Base-by-base conservation (phyloP, 1,140 invertebrate genomes). In the Tigriopus japonicus region DNA sequence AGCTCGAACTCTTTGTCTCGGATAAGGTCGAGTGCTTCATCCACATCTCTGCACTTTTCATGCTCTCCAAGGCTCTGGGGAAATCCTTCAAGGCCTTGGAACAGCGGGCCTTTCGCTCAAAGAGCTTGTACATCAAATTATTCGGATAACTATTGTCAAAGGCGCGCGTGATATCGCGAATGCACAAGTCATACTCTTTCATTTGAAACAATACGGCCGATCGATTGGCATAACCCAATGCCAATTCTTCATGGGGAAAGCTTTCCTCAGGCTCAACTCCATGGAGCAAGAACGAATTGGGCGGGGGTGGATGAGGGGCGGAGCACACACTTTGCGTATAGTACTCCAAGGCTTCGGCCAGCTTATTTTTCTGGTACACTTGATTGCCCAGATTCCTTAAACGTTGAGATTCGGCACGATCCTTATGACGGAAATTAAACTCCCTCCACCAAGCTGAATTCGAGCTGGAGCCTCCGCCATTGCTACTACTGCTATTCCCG, bases 21-120 rank as follows among this genome's bases (percentile, higher is more conserved):
- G 42, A 52, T 7, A 61, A 40, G 12, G 59, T 61, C 10, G 59
- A 61, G 40, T 61, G 53, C 28, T 61, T 61, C 59, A 61, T 61
- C 59, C 59, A 61, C 59, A 61, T 61, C 35, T 61, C 59, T 1
- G 59, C 59, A 17, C 51, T 51, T 19, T 61, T 61, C 59, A 61
- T 61, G 21, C 42, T 52, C 28, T 61, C 59, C 40, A 61, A 42
- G 17, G 43, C 59, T 51, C 59, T 1, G 12, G 59, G 43, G 52
- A 54, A 61, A 14, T 61, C 59, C 35, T 61, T 61, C 13, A 61
- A 19, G 12, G 59, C 59, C 28, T 51, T 61, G 14, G 24, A 52
- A 19, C 59, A 61, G 5, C 59, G 59, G 14, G 59, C 59, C 45
- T 61, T 61, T 55, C 59, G 52, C 40, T 61, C 59, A 42, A 61